These are phyloP conservation scores for Drosophila sucinea DNA, from an alignment of 1,140 invertebrate genomes.

Conservation along the genomic window DNA sequence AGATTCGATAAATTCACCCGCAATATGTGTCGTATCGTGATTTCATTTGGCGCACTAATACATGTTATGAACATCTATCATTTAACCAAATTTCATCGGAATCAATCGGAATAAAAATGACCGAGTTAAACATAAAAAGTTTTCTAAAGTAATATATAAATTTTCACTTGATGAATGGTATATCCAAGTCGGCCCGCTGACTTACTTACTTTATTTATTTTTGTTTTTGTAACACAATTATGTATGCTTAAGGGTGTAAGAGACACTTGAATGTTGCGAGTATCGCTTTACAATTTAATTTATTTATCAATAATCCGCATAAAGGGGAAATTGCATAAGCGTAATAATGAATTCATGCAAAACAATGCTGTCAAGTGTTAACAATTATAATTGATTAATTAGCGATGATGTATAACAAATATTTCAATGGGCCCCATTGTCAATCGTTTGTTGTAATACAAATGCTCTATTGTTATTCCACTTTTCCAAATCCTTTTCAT, in stretches of 20 bases:
- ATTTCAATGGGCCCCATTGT: not conserved
- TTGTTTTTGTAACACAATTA: too few relatives aligned
- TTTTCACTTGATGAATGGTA: too few relatives aligned
- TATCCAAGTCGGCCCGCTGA: too few relatives aligned
- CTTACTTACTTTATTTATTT: too few relatives aligned
- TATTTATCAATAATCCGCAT: not conserved
- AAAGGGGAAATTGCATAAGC: not conserved
- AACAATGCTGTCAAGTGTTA: not conserved
- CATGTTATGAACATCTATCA: too few relatives aligned
- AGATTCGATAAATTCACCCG: too few relatives aligned
- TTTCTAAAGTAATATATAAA: too few relatives aligned
- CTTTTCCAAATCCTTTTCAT: not conserved
- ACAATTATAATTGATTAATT: conserved; percentile 7
- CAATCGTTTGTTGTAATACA: not conserved
- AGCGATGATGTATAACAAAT: not conserved
- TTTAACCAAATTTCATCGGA: too few relatives aligned
- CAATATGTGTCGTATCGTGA: too few relatives aligned
- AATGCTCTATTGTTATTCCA: not conserved
- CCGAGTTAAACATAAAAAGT: too few relatives aligned
- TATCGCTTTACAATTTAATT: not conserved
- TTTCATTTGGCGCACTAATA: too few relatives aligned
- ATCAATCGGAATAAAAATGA: too few relatives aligned
- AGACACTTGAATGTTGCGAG: not conserved
- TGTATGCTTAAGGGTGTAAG: not conserved
- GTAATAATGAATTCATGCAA: not conserved